Base-by-base conservation (phyloP, 2,888 invertebrate genomes). In the Acronicta leporina region DNA sequence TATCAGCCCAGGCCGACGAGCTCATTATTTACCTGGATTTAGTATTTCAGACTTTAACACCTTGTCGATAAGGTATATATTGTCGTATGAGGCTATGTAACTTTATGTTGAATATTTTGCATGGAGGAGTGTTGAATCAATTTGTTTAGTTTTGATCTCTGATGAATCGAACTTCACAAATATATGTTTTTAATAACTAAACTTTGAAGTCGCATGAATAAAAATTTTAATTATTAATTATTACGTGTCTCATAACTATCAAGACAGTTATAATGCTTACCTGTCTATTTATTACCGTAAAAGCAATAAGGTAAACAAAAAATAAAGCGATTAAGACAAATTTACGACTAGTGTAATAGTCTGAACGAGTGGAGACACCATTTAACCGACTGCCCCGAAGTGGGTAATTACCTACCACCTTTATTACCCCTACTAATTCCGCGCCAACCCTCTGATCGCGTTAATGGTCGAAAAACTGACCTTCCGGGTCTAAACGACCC, bases 381-480 rank as follows among this genome's bases (percentile, higher is more conserved):
- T 85, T 86, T 84, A 86, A 74, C 84, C 74, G 83, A 88, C 85
- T 81, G 84, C 82, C 76, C 92, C 90, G 79, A 82, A 87, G 92
- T 90, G 92, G 89, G 89, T 90, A 89, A 93, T 93, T 92, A 92
- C 72, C 76, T 72, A 75, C 74, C 87, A 91, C 91, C 89, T 92
- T 93, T 92, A 94, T 89, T 83, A 82, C 88, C 79, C 75, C 80
- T 79, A 81, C 88, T 91, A 92, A 92, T 92, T 89, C 89, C 80
- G 73, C 77, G 66, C 77, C 84, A 82, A 86, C 90, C 91, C 91
- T 86, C 88, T 88, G 90, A 89, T 87, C 86, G 87, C 86, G 87
- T 87, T 93, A 94, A 94, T 92, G 92, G 86, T 77, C 92, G 90
- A 93, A 92, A 92, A 93, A 94, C 92, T 94, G 93, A 92, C 93